Conservation (phyloP, 2,888 invertebrate species). For the Microplitis deprimator region DNA sequence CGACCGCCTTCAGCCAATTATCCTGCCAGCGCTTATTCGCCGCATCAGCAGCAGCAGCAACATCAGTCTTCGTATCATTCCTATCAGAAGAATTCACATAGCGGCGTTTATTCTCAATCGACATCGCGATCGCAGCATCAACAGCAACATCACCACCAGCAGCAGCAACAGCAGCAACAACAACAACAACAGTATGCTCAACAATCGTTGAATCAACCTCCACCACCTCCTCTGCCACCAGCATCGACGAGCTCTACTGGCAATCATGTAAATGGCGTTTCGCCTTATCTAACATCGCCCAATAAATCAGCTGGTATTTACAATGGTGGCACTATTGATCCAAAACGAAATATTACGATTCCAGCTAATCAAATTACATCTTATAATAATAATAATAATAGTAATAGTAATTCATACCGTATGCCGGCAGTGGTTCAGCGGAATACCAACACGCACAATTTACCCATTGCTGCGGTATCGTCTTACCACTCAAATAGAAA, state of each 20-base stretch:
- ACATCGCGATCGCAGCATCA: slow-evolving; percentile 55
- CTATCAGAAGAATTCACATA: slow-evolving; percentile 59
- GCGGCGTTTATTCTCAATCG: slow-evolving; percentile 54
- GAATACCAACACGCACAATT: slow-evolving; percentile 70
- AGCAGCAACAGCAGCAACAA: background rate
- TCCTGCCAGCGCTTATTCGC: slow-evolving; percentile 59
- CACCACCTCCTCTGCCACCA: slow-evolving; percentile 37
- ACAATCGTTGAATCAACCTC: background rate
- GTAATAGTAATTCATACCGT: slow-evolving; percentile 51
- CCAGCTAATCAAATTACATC: slow-evolving; percentile 51
- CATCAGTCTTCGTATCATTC: slow-evolving; percentile 63
- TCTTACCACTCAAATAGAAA: slow-evolving; percentile 72
- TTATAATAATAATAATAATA: slow-evolving; percentile 44
- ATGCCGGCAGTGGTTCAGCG: slow-evolving; percentile 55
- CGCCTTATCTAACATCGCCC: slow-evolving; percentile 52
- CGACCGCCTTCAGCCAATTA: slow-evolving; percentile 54
- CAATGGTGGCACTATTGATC: slow-evolving; percentile 1
- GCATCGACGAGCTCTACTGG: slow-evolving; percentile 28
- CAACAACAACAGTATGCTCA: background rate
- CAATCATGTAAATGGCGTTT: slow-evolving; percentile 38
- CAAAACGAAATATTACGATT: background rate
- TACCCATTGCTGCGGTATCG: slow-evolving; percentile 74
- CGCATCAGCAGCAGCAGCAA: slow-evolving; percentile 38
- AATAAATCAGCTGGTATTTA: slow-evolving; percentile 50
- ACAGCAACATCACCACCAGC: slow-evolving; percentile 41